A percentile compares a stretch with the other conserved stretches of the same genome.
Conservation (phyloP, 2,113 vertebrate species). For the Scomber scombrus region DNA sequence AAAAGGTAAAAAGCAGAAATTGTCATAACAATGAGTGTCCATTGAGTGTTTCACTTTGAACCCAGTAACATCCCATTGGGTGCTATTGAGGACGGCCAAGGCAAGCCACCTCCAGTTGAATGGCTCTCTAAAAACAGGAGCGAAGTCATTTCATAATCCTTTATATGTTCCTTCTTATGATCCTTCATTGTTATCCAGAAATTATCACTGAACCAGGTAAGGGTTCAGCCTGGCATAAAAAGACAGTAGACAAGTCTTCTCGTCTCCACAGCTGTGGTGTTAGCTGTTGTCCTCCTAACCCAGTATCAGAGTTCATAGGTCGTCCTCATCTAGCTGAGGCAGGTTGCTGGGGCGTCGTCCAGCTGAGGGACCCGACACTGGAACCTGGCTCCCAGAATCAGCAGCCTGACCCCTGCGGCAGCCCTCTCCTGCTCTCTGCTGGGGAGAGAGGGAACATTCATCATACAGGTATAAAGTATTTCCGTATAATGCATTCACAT, state of each 20-base stretch:
- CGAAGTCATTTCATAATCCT: slow-evolving; percentile 39
- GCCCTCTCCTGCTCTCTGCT: slow-evolving; percentile 81
- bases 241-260: slow-evolving; percentile 41
- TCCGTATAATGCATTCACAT: not conserved
- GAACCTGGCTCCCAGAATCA: slow-evolving; percentile 66
- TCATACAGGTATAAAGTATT: not conserved
- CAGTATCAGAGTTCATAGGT: slow-evolving; percentile 84
- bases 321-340: slow-evolving; percentile 91
- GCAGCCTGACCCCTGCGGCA: slow-evolving; percentile 63
- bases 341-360: slow-evolving; percentile 84
- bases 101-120: slow-evolving; percentile 33
- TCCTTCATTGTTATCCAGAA: slow-evolving; percentile 44
- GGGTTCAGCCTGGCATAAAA: slow-evolving; percentile 46
- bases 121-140: slow-evolving; percentile 50
- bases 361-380: slow-evolving; percentile 55
- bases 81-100: slow-evolving; percentile 41
- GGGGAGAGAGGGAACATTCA: slow-evolving; percentile 53
- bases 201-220: slow-evolving; percentile 30
- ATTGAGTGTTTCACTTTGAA: slow-evolving; percentile 35
- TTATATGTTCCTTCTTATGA: slow-evolving; percentile 43
- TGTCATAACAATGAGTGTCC: slow-evolving; percentile 37
- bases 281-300: slow-evolving; percentile 50
- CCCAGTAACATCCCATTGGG: slow-evolving; percentile 44
- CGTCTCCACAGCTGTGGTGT: slow-evolving; percentile 42
- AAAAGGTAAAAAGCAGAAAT: slow-evolving; percentile 67